A percentile compares a stretch with the other conserved stretches of the same genome.
phyloP scores from a whole-genome alignment of 1,140 invertebrate species.

The Chionoecetes opilio region DNA sequence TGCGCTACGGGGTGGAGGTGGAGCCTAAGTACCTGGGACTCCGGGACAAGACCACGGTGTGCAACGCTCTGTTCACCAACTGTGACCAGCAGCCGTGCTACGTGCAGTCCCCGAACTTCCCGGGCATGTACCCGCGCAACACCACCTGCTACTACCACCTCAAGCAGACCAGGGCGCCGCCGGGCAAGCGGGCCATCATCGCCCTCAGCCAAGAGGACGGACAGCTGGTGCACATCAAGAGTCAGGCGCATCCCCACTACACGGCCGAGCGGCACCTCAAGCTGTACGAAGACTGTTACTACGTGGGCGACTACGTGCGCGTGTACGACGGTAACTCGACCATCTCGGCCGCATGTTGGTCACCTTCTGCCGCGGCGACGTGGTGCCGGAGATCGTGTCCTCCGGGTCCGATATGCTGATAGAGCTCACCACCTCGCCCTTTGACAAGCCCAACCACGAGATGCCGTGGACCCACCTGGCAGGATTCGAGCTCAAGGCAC shows the following conservation, averaged over 20 bases:
- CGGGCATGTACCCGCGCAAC: slow-evolving; percentile 93
- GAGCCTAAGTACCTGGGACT: slow-evolving; percentile 85
- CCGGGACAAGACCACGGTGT: slow-evolving; percentile 89
- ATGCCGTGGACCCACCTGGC: slow-evolving; percentile 84
- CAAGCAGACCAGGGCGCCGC: slow-evolving; percentile 88
- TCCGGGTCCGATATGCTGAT: slow-evolving; percentile 94
- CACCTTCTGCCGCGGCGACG: slow-evolving; percentile 94
- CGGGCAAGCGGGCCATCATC: slow-evolving; percentile 77
- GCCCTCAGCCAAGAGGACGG: slow-evolving; percentile 72
- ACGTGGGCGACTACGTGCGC: slow-evolving; percentile 94
- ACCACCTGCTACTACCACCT: slow-evolving; percentile 92
- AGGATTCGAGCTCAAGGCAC: slow-evolving; percentile 94
- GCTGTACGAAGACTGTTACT: slow-evolving; percentile 92
- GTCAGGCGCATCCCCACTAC: slow-evolving; percentile 71
- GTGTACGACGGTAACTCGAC: slow-evolving; percentile 96
- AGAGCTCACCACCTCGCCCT: slow-evolving; percentile 94
- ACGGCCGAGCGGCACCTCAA: slow-evolving; percentile 84
- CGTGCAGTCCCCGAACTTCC: slow-evolving; percentile 93
- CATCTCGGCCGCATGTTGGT: slow-evolving; percentile 93
- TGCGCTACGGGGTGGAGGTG: slow-evolving; percentile 88
- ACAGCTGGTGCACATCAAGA: slow-evolving; percentile 80
- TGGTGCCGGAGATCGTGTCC: slow-evolving; percentile 92
- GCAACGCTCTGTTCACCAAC: slow-evolving; percentile 94
- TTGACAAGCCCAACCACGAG: slow-evolving; percentile 89
- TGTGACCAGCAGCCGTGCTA: slow-evolving; percentile 94